Conservation (phyloP, 2,888 invertebrate species). For the Bellardia bayeri region DNA sequence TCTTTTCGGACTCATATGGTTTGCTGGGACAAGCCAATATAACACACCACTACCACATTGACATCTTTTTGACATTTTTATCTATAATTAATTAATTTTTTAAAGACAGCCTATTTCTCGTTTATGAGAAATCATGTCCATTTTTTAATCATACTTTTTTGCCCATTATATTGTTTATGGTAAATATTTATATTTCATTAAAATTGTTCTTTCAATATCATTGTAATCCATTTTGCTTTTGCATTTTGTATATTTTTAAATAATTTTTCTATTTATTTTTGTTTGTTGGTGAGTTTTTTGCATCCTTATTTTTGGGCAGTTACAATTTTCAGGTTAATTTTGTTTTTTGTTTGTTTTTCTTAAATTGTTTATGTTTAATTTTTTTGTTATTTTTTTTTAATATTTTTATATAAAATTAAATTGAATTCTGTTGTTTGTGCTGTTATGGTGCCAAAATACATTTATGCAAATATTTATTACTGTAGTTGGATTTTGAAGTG, state of each 20-base stretch:
- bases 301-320: constrained; percentile 57
- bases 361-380: constrained; percentile 11
- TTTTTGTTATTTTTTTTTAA: constrained; percentile 41
- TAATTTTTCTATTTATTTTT: constrained; percentile 18
- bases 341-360: constrained; percentile 12
- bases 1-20: too few relatives aligned
- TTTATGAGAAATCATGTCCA: neutral
- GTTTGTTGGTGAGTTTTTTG: constrained; percentile 53
- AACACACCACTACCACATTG: neutral
- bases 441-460: constrained; percentile 71
- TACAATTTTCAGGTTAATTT: constrained; percentile 57
- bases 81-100: constrained; percentile 26
- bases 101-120: neutral
- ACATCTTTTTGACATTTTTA: constrained; percentile 9
- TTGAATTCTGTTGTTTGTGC: constrained; percentile 58
- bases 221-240: neutral
- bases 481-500: constrained; percentile 48
- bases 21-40: too few relatives aligned
- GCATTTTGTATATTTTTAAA: constrained; percentile 17
- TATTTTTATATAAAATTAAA: constrained; percentile 43
- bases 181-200: constrained; percentile 66
- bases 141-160: constrained; percentile 10
- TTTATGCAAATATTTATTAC: constrained; percentile 58
- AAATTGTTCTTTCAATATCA: constrained; percentile 32
- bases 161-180: constrained; percentile 51